Evolutionary conservation across 1,140 invertebrate species (phyloP).

Genomic region (Leptinotarsa lineolata): DNA sequence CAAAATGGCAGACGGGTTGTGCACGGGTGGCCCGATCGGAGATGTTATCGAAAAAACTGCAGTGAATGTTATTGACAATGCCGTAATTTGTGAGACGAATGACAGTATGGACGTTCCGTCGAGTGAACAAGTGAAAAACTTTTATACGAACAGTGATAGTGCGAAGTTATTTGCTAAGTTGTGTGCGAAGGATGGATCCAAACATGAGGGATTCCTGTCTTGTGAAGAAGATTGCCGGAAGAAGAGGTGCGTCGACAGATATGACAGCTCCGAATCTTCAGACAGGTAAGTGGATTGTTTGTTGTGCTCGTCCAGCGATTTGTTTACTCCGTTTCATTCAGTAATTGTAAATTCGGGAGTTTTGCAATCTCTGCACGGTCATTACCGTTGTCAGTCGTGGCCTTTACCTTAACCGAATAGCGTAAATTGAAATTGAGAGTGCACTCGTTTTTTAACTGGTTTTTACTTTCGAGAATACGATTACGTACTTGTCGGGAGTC

Average conservation of each 20-base stretch:
- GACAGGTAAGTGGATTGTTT: slow-evolving; percentile 68
- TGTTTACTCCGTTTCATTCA: slow-evolving; percentile 29
- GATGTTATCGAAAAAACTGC: slow-evolving; percentile 47
- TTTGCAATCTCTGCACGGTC: slow-evolving; percentile 45
- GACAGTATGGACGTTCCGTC: slow-evolving; percentile 36
- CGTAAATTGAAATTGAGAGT: slow-evolving; percentile 52
- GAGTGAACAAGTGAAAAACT: slow-evolving; percentile 45
- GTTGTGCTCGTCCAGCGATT: slow-evolving; percentile 17
- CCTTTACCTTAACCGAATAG: slow-evolving; percentile 50
- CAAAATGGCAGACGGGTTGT: slow-evolving; percentile 59
- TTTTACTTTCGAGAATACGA: slow-evolving; percentile 27
- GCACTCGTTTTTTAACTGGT: slow-evolving; percentile 43
- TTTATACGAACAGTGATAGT: slow-evolving; percentile 48
- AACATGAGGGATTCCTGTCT: slow-evolving; percentile 48
- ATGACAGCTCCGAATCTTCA: slow-evolving; percentile 87
- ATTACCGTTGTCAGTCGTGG: slow-evolving; percentile 53
- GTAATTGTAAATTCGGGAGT: slow-evolving; percentile 24
- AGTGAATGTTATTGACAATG: slow-evolving; percentile 44
- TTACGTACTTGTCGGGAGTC: slow-evolving; percentile 26
- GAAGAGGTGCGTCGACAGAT: slow-evolving; percentile 83
- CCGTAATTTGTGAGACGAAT: slow-evolving; percentile 38
- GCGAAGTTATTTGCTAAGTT: slow-evolving; percentile 49
- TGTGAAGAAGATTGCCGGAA: slow-evolving; percentile 68
- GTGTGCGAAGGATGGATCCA: slow-evolving; percentile 39
- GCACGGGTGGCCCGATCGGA: slow-evolving; percentile 50